phyloP scores from a whole-genome alignment of 2,113 vertebrate genomes.

The Myiagra hebetior region DNA sequence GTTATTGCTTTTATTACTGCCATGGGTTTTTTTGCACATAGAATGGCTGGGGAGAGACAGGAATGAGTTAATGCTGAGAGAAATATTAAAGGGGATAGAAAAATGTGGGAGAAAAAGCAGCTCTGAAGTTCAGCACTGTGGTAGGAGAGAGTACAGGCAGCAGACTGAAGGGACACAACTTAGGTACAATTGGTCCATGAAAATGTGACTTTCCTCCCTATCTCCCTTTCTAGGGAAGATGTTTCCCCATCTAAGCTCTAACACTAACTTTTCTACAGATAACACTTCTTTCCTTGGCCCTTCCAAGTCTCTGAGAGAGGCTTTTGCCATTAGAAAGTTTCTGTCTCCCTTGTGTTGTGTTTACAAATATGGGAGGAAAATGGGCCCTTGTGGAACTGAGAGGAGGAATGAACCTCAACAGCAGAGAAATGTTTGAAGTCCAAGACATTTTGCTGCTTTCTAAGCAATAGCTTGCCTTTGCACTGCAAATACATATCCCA shows the following conservation, averaged over 20 bases:
- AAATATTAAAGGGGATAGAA: not conserved
- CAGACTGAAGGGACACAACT: not conserved
- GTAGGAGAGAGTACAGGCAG: not conserved
- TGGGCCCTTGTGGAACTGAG: not conserved
- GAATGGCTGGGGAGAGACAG: not conserved
- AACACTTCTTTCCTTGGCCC: not conserved
- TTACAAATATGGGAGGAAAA: rapidly evolving
- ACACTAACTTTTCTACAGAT: not conserved
- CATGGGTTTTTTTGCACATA: rapidly evolving
- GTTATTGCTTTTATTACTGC: not conserved
- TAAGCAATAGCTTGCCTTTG: not conserved
- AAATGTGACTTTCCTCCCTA: not conserved
- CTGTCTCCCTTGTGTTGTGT: not conserved
- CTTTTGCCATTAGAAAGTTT: not conserved
- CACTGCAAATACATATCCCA: not conserved
- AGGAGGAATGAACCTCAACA: not conserved
- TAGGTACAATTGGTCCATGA: not conserved
- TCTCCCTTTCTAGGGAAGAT: not conserved
- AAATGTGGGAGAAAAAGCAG: not conserved
- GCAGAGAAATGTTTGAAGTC: not conserved
- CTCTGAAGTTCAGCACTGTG: not conserved
- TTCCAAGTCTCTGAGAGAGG: not conserved
- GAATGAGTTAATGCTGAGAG: not conserved
- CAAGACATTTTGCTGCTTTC: not conserved
- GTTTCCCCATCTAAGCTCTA: not conserved